Percentiles rank a stretch among this genome's conserved stretches.
These are phyloP conservation scores for Buteo buteo DNA, from an alignment of 2,113 vertebrate genomes.

Conservation along the genomic window DNA sequence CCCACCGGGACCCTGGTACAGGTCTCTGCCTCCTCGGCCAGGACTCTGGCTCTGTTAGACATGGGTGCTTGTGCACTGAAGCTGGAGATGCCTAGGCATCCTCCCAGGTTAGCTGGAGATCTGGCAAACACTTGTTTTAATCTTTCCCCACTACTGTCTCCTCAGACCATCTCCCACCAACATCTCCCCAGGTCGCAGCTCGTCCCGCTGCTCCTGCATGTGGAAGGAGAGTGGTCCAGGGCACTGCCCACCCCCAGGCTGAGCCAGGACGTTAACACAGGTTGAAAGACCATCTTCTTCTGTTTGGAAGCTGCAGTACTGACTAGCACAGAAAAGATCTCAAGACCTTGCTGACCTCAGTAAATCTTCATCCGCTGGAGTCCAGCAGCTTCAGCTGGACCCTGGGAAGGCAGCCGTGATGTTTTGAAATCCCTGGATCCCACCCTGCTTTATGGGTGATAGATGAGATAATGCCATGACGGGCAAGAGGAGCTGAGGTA, in stretches of 20 bases:
- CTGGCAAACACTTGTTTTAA: background rate
- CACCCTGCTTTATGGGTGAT: background rate
- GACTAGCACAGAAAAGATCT: background rate
- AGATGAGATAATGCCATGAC: rapidly evolving
- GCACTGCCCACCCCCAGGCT: background rate
- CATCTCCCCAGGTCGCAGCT: background rate
- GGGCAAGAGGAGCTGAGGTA: background rate
- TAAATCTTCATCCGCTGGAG: background rate
- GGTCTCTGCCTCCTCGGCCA: background rate
- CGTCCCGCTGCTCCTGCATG: background rate
- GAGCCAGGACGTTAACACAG: rapidly evolving
- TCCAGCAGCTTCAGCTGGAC: background rate
- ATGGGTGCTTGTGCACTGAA: rapidly evolving
- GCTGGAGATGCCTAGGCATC: background rate
- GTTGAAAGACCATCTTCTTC: background rate
- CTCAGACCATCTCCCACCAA: background rate
- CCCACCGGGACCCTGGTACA: background rate
- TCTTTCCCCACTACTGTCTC: background rate
- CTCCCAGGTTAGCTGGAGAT: background rate
- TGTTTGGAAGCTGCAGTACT: background rate
- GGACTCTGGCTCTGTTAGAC: background rate
- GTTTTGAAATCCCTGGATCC: background rate
- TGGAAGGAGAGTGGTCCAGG: background rate
- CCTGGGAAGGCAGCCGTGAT: rapidly evolving
- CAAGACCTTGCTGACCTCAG: background rate